These are phyloP conservation scores for Synergus itoensis DNA, from an alignment of 2,888 invertebrate species.

Conservation along the genomic window DNA sequence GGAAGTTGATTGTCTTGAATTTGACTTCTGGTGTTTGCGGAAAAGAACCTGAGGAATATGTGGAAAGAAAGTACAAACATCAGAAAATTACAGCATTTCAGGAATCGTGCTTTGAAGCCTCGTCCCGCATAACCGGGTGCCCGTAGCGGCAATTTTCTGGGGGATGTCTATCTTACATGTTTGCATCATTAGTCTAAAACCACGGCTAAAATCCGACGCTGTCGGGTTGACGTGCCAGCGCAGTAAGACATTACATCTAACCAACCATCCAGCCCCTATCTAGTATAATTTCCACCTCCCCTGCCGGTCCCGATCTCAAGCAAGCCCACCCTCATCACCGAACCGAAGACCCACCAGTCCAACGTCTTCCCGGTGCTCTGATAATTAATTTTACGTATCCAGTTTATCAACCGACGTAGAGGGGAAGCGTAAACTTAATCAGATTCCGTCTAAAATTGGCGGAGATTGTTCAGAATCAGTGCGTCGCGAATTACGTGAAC, in stretches of 20 bases:
- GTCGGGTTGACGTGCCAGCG: constrained; percentile 61
- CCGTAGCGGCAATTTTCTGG: constrained; percentile 35
- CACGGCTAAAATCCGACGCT: constrained; percentile 67
- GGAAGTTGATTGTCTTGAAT: background rate
- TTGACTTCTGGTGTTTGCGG: background rate
- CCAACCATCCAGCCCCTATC: constrained; percentile 60
- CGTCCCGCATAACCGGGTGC: constrained; percentile 37
- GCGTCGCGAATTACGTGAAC: background rate
- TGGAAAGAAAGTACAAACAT: constrained; percentile 2
- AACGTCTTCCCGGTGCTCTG: constrained; percentile 55
- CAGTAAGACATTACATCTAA: constrained; percentile 62
- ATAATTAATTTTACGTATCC: constrained; percentile 59
- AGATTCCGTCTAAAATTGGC: constrained; percentile 68
- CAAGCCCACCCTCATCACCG: constrained; percentile 60
- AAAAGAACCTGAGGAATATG: background rate
- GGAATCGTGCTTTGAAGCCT: constrained; percentile 4
- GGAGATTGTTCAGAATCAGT: constrained; percentile 68
- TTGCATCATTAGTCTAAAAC: constrained; percentile 74
- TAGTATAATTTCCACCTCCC: constrained; percentile 68
- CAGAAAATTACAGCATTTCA: background rate
- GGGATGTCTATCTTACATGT: constrained; percentile 53
- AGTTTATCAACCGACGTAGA: constrained; percentile 52
- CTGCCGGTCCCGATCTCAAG: constrained; percentile 45
- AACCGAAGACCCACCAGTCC: constrained; percentile 49
- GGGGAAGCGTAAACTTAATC: constrained; percentile 57